Conservation (phyloP, 1,140 invertebrate genomes). For the Chironomus tepperi region DNA sequence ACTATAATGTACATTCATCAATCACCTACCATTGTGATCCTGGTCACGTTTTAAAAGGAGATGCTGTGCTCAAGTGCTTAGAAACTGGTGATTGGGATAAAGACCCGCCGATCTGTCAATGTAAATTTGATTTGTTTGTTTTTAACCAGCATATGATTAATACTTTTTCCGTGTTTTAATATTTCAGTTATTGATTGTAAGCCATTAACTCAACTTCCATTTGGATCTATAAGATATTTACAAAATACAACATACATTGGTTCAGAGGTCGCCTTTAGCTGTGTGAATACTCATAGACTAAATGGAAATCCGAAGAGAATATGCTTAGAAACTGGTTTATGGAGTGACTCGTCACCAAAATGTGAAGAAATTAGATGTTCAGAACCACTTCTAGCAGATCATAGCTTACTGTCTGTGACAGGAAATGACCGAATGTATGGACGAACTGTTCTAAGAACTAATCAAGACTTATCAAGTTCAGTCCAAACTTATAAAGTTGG, state of each 20-base stretch:
- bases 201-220: conserved; percentile 64
- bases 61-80: conserved; percentile 58
- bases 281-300: conserved; percentile 69
- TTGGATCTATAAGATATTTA: conserved; percentile 67
- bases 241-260: conserved; percentile 71
- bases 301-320: conserved; percentile 58
- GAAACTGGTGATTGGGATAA: conserved; percentile 74
- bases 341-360: conserved; percentile 74
- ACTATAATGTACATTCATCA: conserved; percentile 74
- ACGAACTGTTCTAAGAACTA: conserved; percentile 63
- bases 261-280: conserved; percentile 68
- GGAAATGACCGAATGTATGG: conserved; percentile 84
- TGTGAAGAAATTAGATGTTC: conserved; percentile 87
- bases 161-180: conserved; percentile 21
- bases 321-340: conserved; percentile 66
- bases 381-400: conserved; percentile 67
- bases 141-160: conserved; percentile 21
- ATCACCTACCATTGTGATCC: conserved; percentile 82
- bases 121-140: conserved; percentile 45
- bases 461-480: conserved; percentile 52
- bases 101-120: conserved; percentile 69
- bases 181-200: conserved; percentile 80
- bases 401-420: conserved; percentile 75
- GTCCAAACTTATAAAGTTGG: conserved; percentile 73
- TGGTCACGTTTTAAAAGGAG: conserved; percentile 68